Evolutionary conservation across 2,888 invertebrate genomes (phyloP).

Genomic region (Rhagium mordax): DNA sequence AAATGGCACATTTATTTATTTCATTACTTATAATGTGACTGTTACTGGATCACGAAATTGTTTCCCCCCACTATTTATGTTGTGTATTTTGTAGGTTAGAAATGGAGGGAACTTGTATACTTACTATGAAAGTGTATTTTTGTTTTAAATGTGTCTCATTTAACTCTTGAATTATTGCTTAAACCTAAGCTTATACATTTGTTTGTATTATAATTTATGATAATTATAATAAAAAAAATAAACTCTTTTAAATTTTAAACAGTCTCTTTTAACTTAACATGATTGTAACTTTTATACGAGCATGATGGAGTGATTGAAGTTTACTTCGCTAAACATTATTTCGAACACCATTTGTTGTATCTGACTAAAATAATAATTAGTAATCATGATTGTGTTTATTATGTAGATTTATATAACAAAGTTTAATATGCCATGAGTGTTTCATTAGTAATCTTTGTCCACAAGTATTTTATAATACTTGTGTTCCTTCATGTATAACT

Average conservation of each 20-base stretch:
- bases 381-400: too few species aligned
- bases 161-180: conserved; percentile 61
- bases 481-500: too few species aligned
- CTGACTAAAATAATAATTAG: too few species aligned
- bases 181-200: conserved; percentile 63
- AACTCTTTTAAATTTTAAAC: conserved; percentile 57
- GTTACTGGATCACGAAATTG: conserved; percentile 43
- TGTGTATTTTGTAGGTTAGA: conserved; percentile 55
- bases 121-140: conserved; percentile 54
- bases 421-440: too few species aligned
- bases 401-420: too few species aligned
- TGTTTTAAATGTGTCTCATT: conserved; percentile 62
- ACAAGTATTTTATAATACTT: too few species aligned
- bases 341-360: too few species aligned
- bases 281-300: too few species aligned
- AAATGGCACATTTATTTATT: conserved; percentile 58
- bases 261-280: conserved; percentile 21
- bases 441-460: too few species aligned
- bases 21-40: conserved; percentile 34
- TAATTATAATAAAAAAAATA: conserved; percentile 61
- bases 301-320: too few species aligned
- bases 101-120: conserved; percentile 54
- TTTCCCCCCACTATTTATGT: conserved; percentile 51
- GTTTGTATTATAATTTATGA: conserved; percentile 67
- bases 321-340: too few species aligned